Conservation (phyloP, 2,888 invertebrate species). For the Cantharis rufa region DNA sequence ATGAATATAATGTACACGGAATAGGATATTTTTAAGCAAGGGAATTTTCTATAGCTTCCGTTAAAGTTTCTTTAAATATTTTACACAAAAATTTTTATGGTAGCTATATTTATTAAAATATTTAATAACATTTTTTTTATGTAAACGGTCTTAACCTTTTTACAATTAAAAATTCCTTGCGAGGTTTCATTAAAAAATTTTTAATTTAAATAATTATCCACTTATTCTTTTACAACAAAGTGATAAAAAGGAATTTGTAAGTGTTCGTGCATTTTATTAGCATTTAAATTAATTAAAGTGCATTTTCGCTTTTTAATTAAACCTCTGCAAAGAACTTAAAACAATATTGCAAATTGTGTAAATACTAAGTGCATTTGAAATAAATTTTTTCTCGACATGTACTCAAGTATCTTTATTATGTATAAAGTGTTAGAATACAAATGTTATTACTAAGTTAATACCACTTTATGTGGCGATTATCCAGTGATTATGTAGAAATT, state of each 20-base stretch:
- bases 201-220: conserved; percentile 2
- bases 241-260: conserved; percentile 1
- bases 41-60: too few species aligned
- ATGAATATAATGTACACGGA: too few species aligned
- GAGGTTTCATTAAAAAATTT: not conserved
- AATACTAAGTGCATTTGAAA: not conserved
- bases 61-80: not conserved
- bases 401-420: not conserved
- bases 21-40: too few species aligned
- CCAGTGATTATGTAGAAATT: conserved; percentile 46
- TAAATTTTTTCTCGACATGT: not conserved
- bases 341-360: not conserved
- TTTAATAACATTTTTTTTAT: not conserved
- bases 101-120: not conserved
- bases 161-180: conserved; percentile 1
- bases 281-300: conserved; percentile 1
- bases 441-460: conserved; percentile 30
- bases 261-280: not conserved
- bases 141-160: not conserved
- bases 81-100: not conserved
- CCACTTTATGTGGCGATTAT: conserved; percentile 48
- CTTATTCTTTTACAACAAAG: not conserved
- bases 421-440: conserved; percentile 14
- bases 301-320: not conserved
- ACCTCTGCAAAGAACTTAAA: not conserved